Evolutionary conservation across 2,113 vertebrate species (phyloP).

Genomic region (Prionailurus viverrinus): DNA sequence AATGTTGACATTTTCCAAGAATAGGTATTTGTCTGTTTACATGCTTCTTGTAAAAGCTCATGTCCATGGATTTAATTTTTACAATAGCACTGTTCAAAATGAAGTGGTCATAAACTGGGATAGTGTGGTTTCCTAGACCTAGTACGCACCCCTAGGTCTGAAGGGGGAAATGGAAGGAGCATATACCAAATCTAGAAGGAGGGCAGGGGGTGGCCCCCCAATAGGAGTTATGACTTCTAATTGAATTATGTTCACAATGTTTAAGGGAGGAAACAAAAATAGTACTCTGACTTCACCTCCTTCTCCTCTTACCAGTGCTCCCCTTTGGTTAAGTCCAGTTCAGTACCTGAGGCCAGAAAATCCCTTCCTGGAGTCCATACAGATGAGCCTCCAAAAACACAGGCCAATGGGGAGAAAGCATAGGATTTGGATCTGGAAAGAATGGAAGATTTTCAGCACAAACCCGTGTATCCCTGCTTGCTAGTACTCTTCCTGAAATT

Average conservation of each 20-base stretch:
- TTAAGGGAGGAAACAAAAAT: background rate
- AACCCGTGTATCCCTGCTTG: background rate
- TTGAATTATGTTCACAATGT: background rate
- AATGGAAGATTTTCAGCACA: background rate
- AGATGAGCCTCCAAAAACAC: background rate
- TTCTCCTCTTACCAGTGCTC: background rate
- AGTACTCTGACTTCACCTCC: background rate
- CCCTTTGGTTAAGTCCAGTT: background rate
- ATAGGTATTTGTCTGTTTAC: background rate
- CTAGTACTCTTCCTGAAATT: background rate
- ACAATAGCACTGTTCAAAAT: background rate
- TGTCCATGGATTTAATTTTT: background rate
- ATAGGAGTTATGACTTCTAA: background rate
- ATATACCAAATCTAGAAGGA: background rate
- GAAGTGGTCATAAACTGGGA: background rate
- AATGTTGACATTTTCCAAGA: background rate
- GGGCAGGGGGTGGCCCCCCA: accelerated
- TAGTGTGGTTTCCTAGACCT: background rate
- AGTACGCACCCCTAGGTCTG: background rate
- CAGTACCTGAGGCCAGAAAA: background rate
- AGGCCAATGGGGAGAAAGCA: too few relatives aligned
- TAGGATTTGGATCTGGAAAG: background rate
- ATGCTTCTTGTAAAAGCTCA: background rate
- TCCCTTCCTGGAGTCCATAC: background rate
- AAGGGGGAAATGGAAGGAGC: background rate